Evolutionary conservation across 2,113 vertebrate genomes (phyloP).

Genomic region (Megaptera novaeangliae): DNA sequence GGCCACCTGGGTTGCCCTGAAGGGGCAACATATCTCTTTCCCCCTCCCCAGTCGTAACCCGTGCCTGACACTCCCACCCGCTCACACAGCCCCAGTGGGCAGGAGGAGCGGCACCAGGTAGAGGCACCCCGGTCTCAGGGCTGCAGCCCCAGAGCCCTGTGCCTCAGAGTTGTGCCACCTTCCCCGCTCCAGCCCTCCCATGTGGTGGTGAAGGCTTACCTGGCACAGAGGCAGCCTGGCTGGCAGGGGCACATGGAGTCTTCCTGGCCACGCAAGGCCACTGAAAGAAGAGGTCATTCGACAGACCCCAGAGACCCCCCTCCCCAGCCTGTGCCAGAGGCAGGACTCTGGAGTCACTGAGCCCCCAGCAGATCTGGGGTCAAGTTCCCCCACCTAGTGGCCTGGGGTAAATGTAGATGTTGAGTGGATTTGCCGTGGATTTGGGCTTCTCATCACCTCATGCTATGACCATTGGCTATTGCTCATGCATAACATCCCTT

Average conservation of each 20-base stretch:
- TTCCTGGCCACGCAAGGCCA: not conserved
- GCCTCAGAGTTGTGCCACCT: not conserved
- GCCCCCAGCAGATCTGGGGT: not conserved
- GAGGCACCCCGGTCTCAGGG: not conserved
- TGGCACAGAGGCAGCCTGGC: not conserved
- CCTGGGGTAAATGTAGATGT: not conserved
- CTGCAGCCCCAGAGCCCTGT: accelerated
- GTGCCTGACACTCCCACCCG: accelerated
- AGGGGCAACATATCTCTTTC: not conserved
- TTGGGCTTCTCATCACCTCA: not conserved
- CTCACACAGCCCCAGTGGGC: accelerated
- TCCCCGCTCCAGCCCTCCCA: accelerated
- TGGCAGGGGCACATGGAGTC: not conserved
- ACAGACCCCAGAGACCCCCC: not conserved
- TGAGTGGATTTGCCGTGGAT: not conserved
- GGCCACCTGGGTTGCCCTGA: not conserved
- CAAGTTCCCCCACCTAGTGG: not conserved
- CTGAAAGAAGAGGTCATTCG: not conserved
- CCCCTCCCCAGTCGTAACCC: not conserved
- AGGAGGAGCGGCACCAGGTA: not conserved
- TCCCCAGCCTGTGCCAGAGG: not conserved
- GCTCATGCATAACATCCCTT: not conserved
- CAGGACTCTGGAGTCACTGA: not conserved
- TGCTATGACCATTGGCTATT: not conserved
- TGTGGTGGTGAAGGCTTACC: not conserved